Base-by-base conservation (phyloP, 2,113 vertebrate genomes). In the Semicossyphus pulcher region DNA sequence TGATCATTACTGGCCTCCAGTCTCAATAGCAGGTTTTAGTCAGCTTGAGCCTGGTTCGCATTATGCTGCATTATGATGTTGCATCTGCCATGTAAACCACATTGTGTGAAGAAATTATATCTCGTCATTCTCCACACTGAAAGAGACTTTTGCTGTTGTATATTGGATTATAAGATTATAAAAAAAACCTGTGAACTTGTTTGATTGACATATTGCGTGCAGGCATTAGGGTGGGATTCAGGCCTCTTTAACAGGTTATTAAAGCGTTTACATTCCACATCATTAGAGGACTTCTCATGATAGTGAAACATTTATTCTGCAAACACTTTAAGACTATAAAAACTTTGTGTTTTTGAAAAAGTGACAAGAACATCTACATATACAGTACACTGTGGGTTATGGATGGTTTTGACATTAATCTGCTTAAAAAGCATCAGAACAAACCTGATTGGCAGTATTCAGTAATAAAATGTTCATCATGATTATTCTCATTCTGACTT, bases 21-120 rank as follows among this genome's bases (percentile, higher is more conserved):
- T 42, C 60, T 68, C 41, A 48, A 14, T 42, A 10, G 54, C 32
- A 57, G 31, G 16, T 49, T n/a, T 26, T 25, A 48, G 63, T 61
- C 21, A 71, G 73, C 75, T 83, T 73, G 75, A 84, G 71, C 66
- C 65, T 16, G 32, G 47, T 47, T 69, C 37, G 52, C 21, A 56
- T 58, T 8, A 66, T 70, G 12, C 61, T 59, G 52, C 45, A 47
- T 66, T 32, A 64, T 15, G 34, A 34, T 23, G 45, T 20, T 62
- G 66, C 31, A 57, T 48, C 20, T 39, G 66, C 39, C 7, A 25
- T 34, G 26, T 28, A 69, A 80, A 36, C 48, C 49, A 62, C n/a
- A n/a, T n/a, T n/a, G n/a, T n/a, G n/a, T n/a, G n/a, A n/a, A n/a
- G n/a, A n/a, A n/a, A n/a, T n/a, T n/a, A n/a, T n/a, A n/a, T n/a